A percentile compares a stretch with the other conserved stretches of the same genome.
Evolutionary conservation across 2,888 invertebrate species (phyloP).

Genomic region (Polyploca ridens): DNA sequence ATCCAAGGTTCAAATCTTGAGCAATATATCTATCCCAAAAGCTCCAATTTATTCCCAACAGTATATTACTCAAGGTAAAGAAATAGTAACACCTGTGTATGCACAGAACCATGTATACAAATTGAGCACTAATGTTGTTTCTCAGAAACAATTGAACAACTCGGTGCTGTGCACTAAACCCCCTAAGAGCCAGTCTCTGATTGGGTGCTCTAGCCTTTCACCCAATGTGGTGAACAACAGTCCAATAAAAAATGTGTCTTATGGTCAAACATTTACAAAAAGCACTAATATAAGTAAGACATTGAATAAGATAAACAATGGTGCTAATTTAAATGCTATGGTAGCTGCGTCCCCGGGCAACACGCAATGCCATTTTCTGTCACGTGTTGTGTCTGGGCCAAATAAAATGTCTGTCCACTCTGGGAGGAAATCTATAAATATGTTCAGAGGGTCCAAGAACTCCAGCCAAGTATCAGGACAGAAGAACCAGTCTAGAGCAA

Average conservation of each 20-base stretch:
- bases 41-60: conserved; percentile 70
- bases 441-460: conserved; percentile 71
- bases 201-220: conserved; percentile 68
- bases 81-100: conserved; percentile 68
- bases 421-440: conserved; percentile 71
- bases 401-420: conserved; percentile 80
- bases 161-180: conserved; percentile 74
- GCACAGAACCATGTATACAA: conserved; percentile 78
- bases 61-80: conserved; percentile 69
- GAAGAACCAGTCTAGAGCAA: conserved; percentile 78
- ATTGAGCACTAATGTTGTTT: conserved; percentile 66
- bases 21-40: conserved; percentile 79
- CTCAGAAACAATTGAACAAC: conserved; percentile 70
- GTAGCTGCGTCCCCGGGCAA: conserved; percentile 71
- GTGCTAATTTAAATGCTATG: conserved; percentile 78
- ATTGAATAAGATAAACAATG: conserved; percentile 75
- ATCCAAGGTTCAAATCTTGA: conserved; percentile 80
- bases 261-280: conserved; percentile 74
- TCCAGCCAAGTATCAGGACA: conserved; percentile 60
- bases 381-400: conserved; percentile 78
- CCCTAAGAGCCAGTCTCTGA: conserved; percentile 71
- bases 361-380: conserved; percentile 78
- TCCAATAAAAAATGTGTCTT: conserved; percentile 74
- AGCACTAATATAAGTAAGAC: conserved; percentile 74
- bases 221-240: conserved; percentile 69